phyloP scores from a whole-genome alignment of 2,113 vertebrate genomes.

The Perca fluviatilis region DNA sequence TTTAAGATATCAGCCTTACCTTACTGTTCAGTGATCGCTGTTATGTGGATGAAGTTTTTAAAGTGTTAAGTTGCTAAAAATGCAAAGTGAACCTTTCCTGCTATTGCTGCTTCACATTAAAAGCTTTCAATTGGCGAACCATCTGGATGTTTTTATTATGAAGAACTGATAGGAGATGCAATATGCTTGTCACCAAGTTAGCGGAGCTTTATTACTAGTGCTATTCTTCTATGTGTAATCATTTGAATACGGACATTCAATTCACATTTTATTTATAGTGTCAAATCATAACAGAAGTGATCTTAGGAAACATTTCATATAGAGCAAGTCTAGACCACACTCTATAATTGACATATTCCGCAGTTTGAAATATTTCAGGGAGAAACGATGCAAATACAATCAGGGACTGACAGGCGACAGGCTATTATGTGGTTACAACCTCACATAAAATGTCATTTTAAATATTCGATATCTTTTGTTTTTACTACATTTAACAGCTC shows the following conservation, averaged over 20 bases:
- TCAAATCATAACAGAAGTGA: too few relatives aligned
- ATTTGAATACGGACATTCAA: not conserved
- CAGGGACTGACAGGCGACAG: not conserved
- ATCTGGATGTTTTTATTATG: not conserved
- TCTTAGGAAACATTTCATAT: too few relatives aligned
- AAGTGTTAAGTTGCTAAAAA: not conserved
- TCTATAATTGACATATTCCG: not conserved
- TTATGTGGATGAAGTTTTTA: too few relatives aligned
- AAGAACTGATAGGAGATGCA: not conserved
- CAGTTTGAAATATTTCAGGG: not conserved
- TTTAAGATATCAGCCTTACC: not conserved
- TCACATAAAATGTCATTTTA: too few relatives aligned
- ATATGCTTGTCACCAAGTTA: too few relatives aligned
- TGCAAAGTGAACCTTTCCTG: not conserved
- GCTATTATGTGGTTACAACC: not conserved
- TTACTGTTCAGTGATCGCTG: not conserved
- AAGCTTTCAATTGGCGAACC: not conserved
- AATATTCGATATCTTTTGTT: not conserved
- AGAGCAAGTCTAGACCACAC: too few relatives aligned
- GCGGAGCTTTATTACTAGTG: not conserved
- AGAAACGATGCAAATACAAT: not conserved
- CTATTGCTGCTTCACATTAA: not conserved
- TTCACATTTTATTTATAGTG: too few relatives aligned
- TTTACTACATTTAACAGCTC: not conserved
- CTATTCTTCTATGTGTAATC: not conserved